phyloP scores from a whole-genome alignment of 1,140 invertebrate species.

The Microplitis mediator region DNA sequence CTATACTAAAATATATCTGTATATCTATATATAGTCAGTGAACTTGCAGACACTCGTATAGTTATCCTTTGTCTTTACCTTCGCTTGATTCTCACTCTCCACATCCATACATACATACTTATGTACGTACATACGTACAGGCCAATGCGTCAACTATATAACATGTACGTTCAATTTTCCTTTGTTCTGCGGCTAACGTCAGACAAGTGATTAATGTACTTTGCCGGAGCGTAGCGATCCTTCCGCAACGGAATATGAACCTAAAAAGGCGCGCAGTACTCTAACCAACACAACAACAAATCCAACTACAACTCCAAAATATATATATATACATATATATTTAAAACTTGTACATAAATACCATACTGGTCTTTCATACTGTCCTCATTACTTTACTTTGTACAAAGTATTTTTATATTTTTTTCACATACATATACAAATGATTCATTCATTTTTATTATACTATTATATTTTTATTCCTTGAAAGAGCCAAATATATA shows the following conservation, averaged over 20 bases:
- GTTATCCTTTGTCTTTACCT: constrained; percentile 11
- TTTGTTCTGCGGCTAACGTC: constrained; percentile 2
- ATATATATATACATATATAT: neutral
- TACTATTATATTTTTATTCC: neutral
- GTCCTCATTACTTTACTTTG: neutral
- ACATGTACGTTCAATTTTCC: neutral
- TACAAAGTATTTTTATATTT: neutral
- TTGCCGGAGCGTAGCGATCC: neutral
- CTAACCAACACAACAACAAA: neutral
- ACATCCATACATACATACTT: too few relatives aligned
- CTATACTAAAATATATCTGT: neutral
- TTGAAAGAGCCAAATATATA: neutral
- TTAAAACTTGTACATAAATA: neutral
- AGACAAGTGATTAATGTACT: constrained; percentile 8
- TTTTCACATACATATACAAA: neutral
- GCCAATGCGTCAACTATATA: constrained; percentile 4
- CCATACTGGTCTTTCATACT: neutral
- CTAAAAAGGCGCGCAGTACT: neutral
- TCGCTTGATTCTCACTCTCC: neutral
- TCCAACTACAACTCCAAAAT: neutral
- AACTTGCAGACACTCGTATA: constrained; percentile 4
- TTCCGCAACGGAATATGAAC: neutral
- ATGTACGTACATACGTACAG: neutral
- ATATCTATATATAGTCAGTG: neutral
- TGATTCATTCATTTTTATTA: neutral